Evolutionary conservation across 64 coral and sea anemone species (phyloP).

Genomic region (Trachythela sp.): DNA sequence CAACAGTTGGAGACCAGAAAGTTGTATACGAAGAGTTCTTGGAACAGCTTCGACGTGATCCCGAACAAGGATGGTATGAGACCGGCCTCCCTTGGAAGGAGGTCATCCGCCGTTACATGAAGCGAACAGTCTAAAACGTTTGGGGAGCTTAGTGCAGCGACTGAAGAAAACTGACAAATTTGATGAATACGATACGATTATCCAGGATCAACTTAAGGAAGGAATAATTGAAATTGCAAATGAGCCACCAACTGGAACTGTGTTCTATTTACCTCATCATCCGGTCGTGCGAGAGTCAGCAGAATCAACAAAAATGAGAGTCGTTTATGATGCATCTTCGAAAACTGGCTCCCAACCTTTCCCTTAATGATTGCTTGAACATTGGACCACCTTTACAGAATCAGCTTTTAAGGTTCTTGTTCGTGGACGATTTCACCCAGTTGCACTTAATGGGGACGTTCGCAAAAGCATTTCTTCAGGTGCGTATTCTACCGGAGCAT

Average conservation of each 20-base stretch:
- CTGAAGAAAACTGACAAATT: background rate
- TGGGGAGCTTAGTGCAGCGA: background rate
- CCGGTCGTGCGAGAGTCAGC: background rate
- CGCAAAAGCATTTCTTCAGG: background rate
- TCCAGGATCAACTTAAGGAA: background rate
- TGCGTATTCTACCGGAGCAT: background rate
- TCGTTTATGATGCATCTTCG: background rate
- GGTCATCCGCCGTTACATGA: background rate
- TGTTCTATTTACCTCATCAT: background rate
- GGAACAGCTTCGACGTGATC: background rate
- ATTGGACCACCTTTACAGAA: background rate
- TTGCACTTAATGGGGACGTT: background rate
- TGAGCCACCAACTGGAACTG: background rate
- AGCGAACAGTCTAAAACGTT: background rate
- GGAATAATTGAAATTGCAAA: background rate
- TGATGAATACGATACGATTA: background rate
- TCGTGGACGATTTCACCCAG: background rate
- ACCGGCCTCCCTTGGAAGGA: background rate
- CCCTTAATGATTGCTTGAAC: background rate
- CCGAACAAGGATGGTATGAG: background rate
- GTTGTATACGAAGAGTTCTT: background rate
- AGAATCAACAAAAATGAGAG: background rate
- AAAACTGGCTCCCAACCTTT: background rate
- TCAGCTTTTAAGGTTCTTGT: background rate
- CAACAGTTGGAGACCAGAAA: background rate